Evolutionary conservation across 2,113 vertebrate genomes (phyloP).

Genomic region (Eulacestoma nigropectus): DNA sequence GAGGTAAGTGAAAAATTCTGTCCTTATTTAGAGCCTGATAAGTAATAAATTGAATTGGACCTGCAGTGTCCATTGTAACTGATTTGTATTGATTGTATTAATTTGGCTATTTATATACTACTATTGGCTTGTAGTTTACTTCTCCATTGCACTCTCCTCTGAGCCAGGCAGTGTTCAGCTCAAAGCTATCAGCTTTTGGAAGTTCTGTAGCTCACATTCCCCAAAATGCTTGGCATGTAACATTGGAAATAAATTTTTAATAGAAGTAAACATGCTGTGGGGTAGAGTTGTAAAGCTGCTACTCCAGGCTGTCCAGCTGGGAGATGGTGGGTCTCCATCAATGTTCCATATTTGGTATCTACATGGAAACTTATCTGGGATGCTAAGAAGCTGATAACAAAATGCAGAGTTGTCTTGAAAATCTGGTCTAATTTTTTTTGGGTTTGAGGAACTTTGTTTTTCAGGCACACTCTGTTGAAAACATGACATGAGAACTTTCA

Average conservation of each 20-base stretch:
- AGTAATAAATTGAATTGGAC: background rate
- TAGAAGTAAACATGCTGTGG: background rate
- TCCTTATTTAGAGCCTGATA: background rate
- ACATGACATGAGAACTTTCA: background rate
- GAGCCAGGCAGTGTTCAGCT: background rate
- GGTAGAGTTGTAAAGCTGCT: background rate
- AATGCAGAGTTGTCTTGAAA: background rate
- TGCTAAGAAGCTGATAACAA: background rate
- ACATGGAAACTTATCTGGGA: background rate
- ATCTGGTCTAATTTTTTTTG: background rate
- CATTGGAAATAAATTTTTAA: background rate
- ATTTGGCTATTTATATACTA: background rate
- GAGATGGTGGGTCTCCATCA: background rate
- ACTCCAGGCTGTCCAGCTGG: background rate
- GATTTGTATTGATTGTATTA: background rate
- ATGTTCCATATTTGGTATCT: background rate
- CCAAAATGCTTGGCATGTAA: background rate
- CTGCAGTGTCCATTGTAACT: background rate
- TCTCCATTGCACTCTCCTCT: background rate
- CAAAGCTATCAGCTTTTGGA: background rate
- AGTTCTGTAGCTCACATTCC: background rate
- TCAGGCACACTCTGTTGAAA: background rate
- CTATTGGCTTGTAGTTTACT: background rate
- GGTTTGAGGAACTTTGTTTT: background rate
- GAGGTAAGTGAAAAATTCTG: background rate